A percentile compares a stretch with the other conserved stretches of the same genome.
phyloP scores from a whole-genome alignment of 2,888 invertebrate genomes.

The Limnephilus auricula region DNA sequence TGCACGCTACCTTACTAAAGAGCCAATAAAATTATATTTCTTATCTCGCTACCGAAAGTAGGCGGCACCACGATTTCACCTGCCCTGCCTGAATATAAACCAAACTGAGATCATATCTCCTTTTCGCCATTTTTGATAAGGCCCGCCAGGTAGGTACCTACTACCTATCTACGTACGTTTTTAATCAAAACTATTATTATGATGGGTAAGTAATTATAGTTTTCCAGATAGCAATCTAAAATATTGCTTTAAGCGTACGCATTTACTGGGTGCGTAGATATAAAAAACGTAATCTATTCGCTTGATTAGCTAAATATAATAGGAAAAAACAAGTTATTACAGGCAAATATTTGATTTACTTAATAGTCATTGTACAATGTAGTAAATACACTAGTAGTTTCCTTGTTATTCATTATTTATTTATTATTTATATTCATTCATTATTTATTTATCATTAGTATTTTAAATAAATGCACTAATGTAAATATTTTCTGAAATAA shows the following conservation, averaged over 20 bases:
- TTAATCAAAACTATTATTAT: neutral
- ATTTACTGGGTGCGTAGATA: neutral
- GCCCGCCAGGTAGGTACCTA: neutral
- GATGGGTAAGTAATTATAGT: neutral
- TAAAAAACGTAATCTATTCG: neutral
- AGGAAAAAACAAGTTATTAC: neutral
- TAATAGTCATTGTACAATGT: neutral
- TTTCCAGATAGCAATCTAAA: neutral
- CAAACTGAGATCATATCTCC: neutral
- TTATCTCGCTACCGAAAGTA: conserved; percentile 22
- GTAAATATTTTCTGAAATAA: too few species aligned
- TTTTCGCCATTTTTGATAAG: conserved; percentile 4
- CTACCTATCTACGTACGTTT: neutral
- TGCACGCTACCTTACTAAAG: conserved; percentile 2
- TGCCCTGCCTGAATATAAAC: neutral
- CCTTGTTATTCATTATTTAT: too few species aligned
- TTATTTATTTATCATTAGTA: too few species aligned
- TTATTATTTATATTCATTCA: too few species aligned
- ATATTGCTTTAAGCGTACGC: neutral
- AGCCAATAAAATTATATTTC: conserved; percentile 35
- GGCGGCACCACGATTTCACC: neutral
- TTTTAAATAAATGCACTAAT: too few species aligned
- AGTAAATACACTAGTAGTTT: too few species aligned
- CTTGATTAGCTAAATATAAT: neutral
- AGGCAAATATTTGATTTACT: neutral